These are phyloP conservation scores for Cotesia chilonis DNA, from an alignment of 1,140 invertebrate species.

Conservation along the genomic window DNA sequence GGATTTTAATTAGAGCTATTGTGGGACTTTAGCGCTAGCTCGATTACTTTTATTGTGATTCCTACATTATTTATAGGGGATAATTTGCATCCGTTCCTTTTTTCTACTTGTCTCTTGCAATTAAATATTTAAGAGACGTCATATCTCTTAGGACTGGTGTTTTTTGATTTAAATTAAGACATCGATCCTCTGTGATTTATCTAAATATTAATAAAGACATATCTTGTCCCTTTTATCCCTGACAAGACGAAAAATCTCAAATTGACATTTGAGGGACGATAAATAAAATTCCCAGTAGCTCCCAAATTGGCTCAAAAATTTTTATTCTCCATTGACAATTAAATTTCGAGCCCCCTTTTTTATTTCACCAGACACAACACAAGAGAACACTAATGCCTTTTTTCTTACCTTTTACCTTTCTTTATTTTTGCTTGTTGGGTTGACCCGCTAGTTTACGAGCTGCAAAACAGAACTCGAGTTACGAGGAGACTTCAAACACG, in stretches of 20 bases:
- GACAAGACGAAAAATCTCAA: too few species aligned
- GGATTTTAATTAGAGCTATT: too few species aligned
- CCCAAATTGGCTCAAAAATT: conserved; percentile 27
- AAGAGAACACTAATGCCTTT: not conserved
- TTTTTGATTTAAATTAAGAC: conserved; percentile 1
- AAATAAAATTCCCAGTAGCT: conserved; percentile 11
- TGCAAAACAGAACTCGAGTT: conserved; percentile 30
- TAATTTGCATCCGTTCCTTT: too few species aligned
- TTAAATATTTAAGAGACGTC: too few species aligned
- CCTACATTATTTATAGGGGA: too few species aligned
- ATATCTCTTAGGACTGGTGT: not conserved
- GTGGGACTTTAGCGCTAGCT: too few species aligned
- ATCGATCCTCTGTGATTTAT: conserved; percentile 35
- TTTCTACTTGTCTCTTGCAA: too few species aligned
- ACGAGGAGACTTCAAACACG: conserved; percentile 5
- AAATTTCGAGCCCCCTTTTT: not conserved
- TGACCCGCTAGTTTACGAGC: conserved; percentile 34
- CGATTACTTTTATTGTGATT: too few species aligned
- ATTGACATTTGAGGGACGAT: conserved; percentile 9
- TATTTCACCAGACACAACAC: not conserved
- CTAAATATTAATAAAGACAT: conserved; percentile 14
- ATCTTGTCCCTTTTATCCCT: not conserved
- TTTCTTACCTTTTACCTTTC: not conserved
- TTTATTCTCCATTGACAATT: conserved; percentile 15
- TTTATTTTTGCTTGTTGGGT: not conserved